A percentile compares a stretch with the other conserved stretches of the same genome.
Conservation (phyloP, 1,140 invertebrate species). For the Scaptomyza montana region DNA sequence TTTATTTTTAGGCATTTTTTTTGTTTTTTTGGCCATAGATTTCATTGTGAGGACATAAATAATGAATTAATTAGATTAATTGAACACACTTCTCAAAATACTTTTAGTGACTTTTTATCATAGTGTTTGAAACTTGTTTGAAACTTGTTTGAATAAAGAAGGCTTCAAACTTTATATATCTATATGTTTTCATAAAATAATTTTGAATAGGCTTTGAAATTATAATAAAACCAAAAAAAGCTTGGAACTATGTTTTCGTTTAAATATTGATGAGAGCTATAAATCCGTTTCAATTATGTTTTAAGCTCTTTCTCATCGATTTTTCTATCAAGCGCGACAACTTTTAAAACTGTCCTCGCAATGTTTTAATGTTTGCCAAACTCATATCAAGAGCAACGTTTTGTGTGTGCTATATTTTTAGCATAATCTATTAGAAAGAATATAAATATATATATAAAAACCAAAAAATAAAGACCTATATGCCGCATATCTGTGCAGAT, state of each 20-base stretch:
- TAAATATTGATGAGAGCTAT: too few relatives aligned
- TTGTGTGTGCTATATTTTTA: constrained; percentile 60
- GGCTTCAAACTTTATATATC: too few relatives aligned
- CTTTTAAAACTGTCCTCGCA: constrained; percentile 22
- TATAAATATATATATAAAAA: constrained; percentile 42
- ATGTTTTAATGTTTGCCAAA: constrained; percentile 21
- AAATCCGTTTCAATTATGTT: too few relatives aligned
- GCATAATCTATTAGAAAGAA: constrained; percentile 35
- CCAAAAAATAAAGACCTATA: constrained; percentile 13
- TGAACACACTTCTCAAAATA: too few relatives aligned
- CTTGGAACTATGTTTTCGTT: too few relatives aligned
- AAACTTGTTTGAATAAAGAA: too few relatives aligned
- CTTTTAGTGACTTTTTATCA: neutral
- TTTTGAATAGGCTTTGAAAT: too few relatives aligned
- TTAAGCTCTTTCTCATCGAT: too few relatives aligned
- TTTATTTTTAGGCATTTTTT: constrained; percentile 17
- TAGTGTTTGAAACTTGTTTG: too few relatives aligned
- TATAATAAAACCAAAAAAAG: too few relatives aligned
- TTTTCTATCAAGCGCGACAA: neutral
- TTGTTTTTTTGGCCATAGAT: constrained; percentile 2
- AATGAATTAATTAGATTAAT: too few relatives aligned
- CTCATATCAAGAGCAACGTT: constrained; percentile 29
- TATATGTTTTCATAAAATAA: too few relatives aligned
- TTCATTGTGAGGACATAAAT: constrained; percentile 7
- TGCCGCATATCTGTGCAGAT: constrained; percentile 42